Evolutionary conservation across 2,888 invertebrate genomes (phyloP).

Genomic region (Oegoconia quadripuncta): DNA sequence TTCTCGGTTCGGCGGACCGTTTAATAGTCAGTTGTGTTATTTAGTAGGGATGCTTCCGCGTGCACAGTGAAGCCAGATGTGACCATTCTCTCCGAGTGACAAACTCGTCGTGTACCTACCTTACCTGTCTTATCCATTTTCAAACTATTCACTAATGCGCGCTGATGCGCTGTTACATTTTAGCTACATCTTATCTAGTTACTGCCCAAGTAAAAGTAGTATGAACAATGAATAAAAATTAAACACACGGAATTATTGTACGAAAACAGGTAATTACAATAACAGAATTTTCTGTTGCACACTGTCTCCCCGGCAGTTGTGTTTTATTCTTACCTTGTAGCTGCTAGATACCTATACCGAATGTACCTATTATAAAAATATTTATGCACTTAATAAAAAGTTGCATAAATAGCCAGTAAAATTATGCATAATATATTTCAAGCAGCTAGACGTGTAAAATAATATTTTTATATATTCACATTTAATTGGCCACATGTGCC

Average conservation of each 20-base stretch:
- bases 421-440: slow-evolving; percentile 17
- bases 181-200: too few relatives aligned
- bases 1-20: slow-evolving; percentile 66
- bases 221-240: too few relatives aligned
- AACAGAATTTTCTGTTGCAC: too few relatives aligned
- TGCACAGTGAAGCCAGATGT: too few relatives aligned
- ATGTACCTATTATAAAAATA: slow-evolving; percentile 1
- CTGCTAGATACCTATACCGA: background rate
- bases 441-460: slow-evolving; percentile 25
- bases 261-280: too few relatives aligned
- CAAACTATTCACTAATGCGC: too few relatives aligned
- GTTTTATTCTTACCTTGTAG: background rate
- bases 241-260: too few relatives aligned
- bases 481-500: slow-evolving; percentile 35
- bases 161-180: too few relatives aligned
- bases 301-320: too few relatives aligned
- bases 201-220: too few relatives aligned
- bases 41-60: slow-evolving; percentile 61
- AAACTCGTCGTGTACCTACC: too few relatives aligned
- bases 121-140: too few relatives aligned
- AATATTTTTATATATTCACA: slow-evolving; percentile 24
- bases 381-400: slow-evolving; percentile 8
- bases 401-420: slow-evolving; percentile 6
- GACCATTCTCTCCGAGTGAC: background rate
- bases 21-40: slow-evolving; percentile 59